These are phyloP conservation scores for Caenorhabditis plicata DNA, from an alignment of 2,888 invertebrate genomes.

Conservation along the genomic window DNA sequence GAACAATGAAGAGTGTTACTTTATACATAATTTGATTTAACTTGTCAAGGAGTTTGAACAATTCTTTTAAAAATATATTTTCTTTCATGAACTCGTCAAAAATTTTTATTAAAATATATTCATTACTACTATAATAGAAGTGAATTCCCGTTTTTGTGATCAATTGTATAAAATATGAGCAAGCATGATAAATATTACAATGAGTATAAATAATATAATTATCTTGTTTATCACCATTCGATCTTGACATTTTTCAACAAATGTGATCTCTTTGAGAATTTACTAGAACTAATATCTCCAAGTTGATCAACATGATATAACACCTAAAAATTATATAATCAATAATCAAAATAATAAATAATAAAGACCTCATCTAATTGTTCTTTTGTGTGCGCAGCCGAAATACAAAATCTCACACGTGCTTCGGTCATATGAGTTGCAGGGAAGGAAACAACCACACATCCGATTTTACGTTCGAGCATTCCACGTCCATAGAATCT, in stretches of 20 bases:
- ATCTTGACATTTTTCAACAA: slow-evolving; percentile 55
- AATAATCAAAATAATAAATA: not conserved
- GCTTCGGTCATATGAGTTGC: slow-evolving; percentile 92
- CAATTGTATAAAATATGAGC: not conserved
- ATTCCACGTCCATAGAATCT: slow-evolving; percentile 85
- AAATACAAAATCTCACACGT: slow-evolving; percentile 84
- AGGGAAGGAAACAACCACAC: slow-evolving; percentile 96
- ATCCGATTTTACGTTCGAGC: slow-evolving; percentile 77
- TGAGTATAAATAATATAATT: not conserved
- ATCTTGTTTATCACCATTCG: slow-evolving; percentile 44
- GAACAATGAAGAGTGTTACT: too few species aligned
- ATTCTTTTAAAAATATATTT: too few species aligned
- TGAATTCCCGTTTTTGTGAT: not conserved
- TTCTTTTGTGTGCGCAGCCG: slow-evolving; percentile 88
- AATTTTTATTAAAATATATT: too few species aligned
- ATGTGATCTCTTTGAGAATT: slow-evolving; percentile 54
- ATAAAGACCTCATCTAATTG: slow-evolving; percentile 76
- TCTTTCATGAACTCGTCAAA: too few species aligned
- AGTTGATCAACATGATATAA: slow-evolving; percentile 49
- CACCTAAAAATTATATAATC: slow-evolving; percentile 28
- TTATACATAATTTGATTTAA: too few species aligned
- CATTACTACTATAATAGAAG: too few species aligned
- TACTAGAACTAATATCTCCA: slow-evolving; percentile 52
- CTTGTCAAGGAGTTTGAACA: too few species aligned
- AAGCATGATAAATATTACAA: not conserved